Evolutionary conservation across 2,888 invertebrate species (phyloP).

Genomic region (Drosophila mulleri): DNA sequence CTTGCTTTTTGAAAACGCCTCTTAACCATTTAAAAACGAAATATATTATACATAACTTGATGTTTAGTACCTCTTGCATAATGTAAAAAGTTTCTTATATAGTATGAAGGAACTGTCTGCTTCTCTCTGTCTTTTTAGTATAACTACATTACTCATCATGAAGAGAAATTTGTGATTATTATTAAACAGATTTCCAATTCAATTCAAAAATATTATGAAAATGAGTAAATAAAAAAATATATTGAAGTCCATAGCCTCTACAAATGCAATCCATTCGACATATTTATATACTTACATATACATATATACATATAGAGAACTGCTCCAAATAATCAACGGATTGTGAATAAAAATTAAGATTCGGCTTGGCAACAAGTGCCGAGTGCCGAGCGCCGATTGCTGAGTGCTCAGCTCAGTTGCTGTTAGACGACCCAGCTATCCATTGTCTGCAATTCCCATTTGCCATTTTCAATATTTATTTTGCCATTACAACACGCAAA

Average conservation of each 20-base stretch:
- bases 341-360: conserved; percentile 35
- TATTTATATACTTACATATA: background rate
- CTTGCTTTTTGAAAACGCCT: too few species aligned
- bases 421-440: conserved; percentile 32
- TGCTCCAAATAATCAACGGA: conserved; percentile 10
- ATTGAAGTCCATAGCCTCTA: background rate
- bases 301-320: background rate
- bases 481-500: conserved; percentile 52
- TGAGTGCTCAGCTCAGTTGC: conserved; percentile 13
- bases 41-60: too few species aligned
- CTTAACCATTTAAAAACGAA: too few species aligned
- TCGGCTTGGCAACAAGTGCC: conserved; percentile 9
- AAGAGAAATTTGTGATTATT: too few species aligned
- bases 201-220: background rate
- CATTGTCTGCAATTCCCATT: conserved; percentile 76
- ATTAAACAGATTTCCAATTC: too few species aligned
- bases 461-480: conserved; percentile 78
- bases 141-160: too few species aligned
- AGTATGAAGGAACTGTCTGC: too few species aligned
- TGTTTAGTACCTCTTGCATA: too few species aligned
- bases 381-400: conserved; percentile 2
- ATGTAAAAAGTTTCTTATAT: too few species aligned
- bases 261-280: background rate
- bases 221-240: background rate
- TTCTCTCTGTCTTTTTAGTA: too few species aligned